A percentile compares a stretch with the other conserved stretches of the same genome.
Evolutionary conservation across 2,797 vertebrate genomes (phyloP).

Genomic region (Oreonectes daqikongensis): DNA sequence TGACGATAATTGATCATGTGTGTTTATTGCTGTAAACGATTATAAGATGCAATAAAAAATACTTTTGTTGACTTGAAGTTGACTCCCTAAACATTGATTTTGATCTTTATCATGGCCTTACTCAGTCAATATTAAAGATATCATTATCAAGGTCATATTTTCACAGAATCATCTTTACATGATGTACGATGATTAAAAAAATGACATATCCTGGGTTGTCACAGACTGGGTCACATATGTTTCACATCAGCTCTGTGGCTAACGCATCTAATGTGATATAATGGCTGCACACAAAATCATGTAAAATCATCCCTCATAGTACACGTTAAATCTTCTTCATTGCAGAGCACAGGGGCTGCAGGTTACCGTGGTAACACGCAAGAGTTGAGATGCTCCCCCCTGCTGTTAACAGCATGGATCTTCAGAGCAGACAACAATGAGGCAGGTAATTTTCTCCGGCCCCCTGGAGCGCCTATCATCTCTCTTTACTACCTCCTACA

Average conservation of each 20-base stretch:
- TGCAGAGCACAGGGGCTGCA: conserved; percentile 47
- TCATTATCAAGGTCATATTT: too few species aligned
- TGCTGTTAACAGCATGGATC: conserved; percentile 66
- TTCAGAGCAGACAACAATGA: conserved; percentile 69
- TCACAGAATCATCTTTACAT: too few species aligned
- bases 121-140: too few species aligned
- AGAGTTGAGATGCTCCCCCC: conserved; percentile 55
- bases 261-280: not conserved
- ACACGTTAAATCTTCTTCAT: conserved; percentile 43
- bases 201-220: too few species aligned
- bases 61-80: too few species aligned
- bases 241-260: not conserved
- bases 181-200: too few species aligned
- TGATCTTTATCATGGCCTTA: too few species aligned
- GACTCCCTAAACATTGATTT: too few species aligned
- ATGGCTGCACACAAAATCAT: not conserved
- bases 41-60: too few species aligned
- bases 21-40: too few species aligned
- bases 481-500: conserved; percentile 56
- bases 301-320: conserved; percentile 9
- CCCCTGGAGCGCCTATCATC: conserved; percentile 63
- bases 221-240: too few species aligned
- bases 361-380: conserved; percentile 59
- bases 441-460: conserved; percentile 70
- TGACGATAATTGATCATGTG: too few species aligned